Conservation (phyloP, 2,888 invertebrate species). For the Melinaea marsaeus region DNA sequence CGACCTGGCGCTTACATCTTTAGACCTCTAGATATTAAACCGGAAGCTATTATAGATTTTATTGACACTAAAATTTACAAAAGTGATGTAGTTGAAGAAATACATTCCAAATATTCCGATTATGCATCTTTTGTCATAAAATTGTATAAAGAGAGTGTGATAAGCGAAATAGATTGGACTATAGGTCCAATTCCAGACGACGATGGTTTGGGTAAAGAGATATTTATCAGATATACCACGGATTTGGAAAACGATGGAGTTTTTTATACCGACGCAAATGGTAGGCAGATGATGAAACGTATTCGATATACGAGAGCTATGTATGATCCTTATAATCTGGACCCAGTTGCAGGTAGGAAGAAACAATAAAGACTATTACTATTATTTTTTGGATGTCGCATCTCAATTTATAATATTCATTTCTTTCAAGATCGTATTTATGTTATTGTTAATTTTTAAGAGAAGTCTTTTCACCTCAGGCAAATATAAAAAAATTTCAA, state of each 20-base stretch:
- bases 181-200: constrained; percentile 85
- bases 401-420: not conserved
- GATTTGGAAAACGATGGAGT: constrained; percentile 76
- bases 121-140: constrained; percentile 88
- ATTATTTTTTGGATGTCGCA: not conserved
- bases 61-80: constrained; percentile 41
- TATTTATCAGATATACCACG: constrained; percentile 86
- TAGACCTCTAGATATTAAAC: constrained; percentile 64
- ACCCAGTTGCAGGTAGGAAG: constrained; percentile 46
- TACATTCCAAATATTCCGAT: constrained; percentile 77
- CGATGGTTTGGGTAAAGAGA: constrained; percentile 85
- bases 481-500: too few relatives aligned
- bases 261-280: constrained; percentile 97
- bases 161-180: constrained; percentile 87
- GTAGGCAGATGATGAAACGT: constrained; percentile 88
- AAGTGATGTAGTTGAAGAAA: constrained; percentile 85
- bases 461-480: not conserved
- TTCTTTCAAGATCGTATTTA: not conserved
- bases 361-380: not conserved
- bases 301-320: constrained; percentile 68
- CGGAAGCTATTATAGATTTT: constrained; percentile 35
- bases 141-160: constrained; percentile 79
- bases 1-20: constrained; percentile 94
- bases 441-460: not conserved
- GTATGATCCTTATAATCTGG: constrained; percentile 38